Base-by-base conservation (phyloP, 2,113 vertebrate genomes). In the Puma concolor region DNA sequence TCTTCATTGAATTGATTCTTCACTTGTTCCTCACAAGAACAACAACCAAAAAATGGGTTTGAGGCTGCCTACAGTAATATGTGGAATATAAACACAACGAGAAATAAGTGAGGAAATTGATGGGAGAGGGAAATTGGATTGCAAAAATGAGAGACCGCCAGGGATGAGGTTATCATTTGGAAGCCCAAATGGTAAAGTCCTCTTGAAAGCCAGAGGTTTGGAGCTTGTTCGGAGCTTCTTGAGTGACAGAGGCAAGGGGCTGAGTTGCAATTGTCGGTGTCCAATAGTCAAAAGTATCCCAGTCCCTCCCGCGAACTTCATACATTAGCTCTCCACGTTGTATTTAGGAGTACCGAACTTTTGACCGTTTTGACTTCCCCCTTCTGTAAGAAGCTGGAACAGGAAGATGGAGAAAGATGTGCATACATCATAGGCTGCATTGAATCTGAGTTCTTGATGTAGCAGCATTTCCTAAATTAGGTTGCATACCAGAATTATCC, bases 161-260 rank as follows among this genome's bases (percentile, higher is more conserved):
- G 60, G 25, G 50, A 36, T 86, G 82, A 95, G 63, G 82, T 79
- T 89, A 89, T 52, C 6, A 14, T 38, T 95, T 80, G 63, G 85
- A 41, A 76, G 41, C 48, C 57, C 60, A 96, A 33, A 74, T 71
- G 67, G 50, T 44, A 27, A n/a, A n/a, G 16, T 94, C 87, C 80
- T 94, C 50, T 48, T 72, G 64, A 89, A 96, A 97, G 74, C 67
- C 90, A 76, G 41, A 74, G 76, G 50, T 64, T 89, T 67, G 83
- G 57, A 87, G 23, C 5, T 25, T 60, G 63, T 50, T 94, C 74
- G 80, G 91, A 93, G 64, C 23, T 85, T 85, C 44, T 88, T 50
- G 50, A 67, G 48, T 93, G 80, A 92, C 54, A 64, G 25, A 76
- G 50, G 12, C 41, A 63, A 54, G 72, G 52, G 15, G 21, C 54